Evolutionary conservation across 2,888 invertebrate species (phyloP), one percentile per base, ranked within the genome.

Genomic region (Acanthococcus lagerstroemiae): DNA sequence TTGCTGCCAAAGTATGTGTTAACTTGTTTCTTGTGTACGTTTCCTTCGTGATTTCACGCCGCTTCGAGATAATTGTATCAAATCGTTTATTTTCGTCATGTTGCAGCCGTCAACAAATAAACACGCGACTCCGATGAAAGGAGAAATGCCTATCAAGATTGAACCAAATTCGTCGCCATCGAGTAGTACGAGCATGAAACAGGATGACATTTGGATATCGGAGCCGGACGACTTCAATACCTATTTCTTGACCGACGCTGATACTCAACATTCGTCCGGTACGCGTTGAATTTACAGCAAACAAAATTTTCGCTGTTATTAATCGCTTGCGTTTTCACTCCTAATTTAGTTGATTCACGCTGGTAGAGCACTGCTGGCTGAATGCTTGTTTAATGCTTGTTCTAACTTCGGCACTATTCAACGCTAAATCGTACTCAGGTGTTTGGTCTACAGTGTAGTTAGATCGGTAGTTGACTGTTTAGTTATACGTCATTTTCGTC

Each of bases 211-310:
- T 27, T 63, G 52, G 37, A 63, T 63, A 30, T 63, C 63, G 22
- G 63, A 63, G 9, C 37, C 63, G 27, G 63, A 63, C 54, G 63
- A 63, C 12, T 63, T 63, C 25, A 54, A 52, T 63, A 63, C 52
- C 30, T 63, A 63, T 25, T 63, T 63, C 25, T 30, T 63, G 63
- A 63, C 30, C 19, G 63, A 63, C 17, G 50, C 54, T 9, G 63
- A 63, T 37, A 54, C 24, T 63, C 63, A 27, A 24, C 63, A 63
- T 37, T 63, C 63, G 9, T 52, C 63, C 5, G 63, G 63, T 63
- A 24, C 24, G 63, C 24, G 9, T 52, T 63, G 15, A 58, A 46
- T 37, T 15, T n/a, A n/a, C n/a, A n/a, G n/a, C n/a, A n/a, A n/a
- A n/a, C n/a, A 22, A 22, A 19, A 22, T 52, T 3, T 2, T 5